Conservation (phyloP, 2,797 vertebrate genomes). For the Protonibea diacanthus region DNA sequence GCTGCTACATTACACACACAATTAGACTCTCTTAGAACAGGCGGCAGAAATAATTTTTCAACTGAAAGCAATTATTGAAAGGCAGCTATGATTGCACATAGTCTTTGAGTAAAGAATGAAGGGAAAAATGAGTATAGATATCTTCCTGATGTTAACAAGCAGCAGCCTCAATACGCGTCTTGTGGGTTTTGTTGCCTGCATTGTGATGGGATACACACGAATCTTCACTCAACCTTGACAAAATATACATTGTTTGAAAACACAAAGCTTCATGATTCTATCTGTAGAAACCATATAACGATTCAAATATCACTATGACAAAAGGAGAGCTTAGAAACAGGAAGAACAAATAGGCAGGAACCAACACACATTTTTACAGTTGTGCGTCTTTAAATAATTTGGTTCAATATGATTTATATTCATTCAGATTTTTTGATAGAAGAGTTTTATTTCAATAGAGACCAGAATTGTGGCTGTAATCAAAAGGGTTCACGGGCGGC, state of each 20-base stretch:
- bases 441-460: not conserved
- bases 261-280: not conserved
- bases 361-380: not conserved
- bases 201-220: not conserved
- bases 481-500: not conserved
- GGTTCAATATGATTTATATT: not conserved
- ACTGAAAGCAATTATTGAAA: slow-evolving; percentile 37
- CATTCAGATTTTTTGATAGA: not conserved
- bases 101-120: slow-evolving; percentile 20
- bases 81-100: not conserved
- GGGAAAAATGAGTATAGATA: not conserved
- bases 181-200: slow-evolving; percentile 6
- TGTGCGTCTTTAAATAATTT: not conserved
- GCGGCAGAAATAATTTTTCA: slow-evolving; percentile 25
- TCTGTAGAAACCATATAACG: not conserved
- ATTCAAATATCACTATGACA: not conserved
- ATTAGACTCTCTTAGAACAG: slow-evolving; percentile 40
- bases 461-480: not conserved
- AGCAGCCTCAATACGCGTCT: not conserved
- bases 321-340: not conserved
- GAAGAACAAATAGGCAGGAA: not conserved
- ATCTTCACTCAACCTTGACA: not conserved
- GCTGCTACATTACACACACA: slow-evolving; percentile 56
- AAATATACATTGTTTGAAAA: not conserved
- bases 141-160: slow-evolving; percentile 5